phyloP scores from a whole-genome alignment of 2,113 vertebrate genomes.

The Xiphias gladius region DNA sequence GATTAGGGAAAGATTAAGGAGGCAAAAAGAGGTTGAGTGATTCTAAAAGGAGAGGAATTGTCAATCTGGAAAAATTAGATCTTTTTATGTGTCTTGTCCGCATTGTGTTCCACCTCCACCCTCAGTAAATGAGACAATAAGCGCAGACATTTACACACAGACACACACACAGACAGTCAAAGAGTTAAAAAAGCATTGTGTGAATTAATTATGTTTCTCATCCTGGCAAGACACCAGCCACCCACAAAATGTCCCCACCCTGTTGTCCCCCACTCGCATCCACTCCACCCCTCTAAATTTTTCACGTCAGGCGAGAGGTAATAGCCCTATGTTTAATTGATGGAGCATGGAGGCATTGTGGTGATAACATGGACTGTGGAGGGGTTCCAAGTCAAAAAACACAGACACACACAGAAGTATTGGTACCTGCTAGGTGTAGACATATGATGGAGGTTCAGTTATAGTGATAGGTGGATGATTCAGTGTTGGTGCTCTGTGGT shows the following conservation, averaged over 20 bases:
- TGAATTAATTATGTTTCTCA: slow-evolving; percentile 78
- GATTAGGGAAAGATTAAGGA: slow-evolving; percentile 6
- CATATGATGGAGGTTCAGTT: slow-evolving; percentile 29
- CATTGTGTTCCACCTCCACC: slow-evolving; percentile 15
- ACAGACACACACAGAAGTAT: slow-evolving; percentile 7
- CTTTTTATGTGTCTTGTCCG: slow-evolving; percentile 37
- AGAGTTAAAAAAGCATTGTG: slow-evolving; percentile 60
- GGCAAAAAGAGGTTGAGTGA: background rate
- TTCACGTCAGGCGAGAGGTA: slow-evolving; percentile 71
- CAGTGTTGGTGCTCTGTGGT: background rate
- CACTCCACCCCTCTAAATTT: slow-evolving; percentile 64
- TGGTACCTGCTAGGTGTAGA: slow-evolving; percentile 31
- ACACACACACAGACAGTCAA: slow-evolving; percentile 62
- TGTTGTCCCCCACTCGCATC: slow-evolving; percentile 29
- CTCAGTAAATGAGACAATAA: slow-evolving; percentile 65
- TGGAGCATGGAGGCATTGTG: slow-evolving; percentile 59
- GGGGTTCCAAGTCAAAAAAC: slow-evolving; percentile 39
- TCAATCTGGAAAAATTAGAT: slow-evolving; percentile 10
- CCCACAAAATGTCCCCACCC: slow-evolving; percentile 44
- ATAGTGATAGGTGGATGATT: slow-evolving; percentile 18
- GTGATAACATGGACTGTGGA: slow-evolving; percentile 49
- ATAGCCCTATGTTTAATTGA: slow-evolving; percentile 77
- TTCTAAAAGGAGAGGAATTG: slow-evolving; percentile 1
- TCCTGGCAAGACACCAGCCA: slow-evolving; percentile 68
- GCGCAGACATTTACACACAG: slow-evolving; percentile 38